phyloP scores from a whole-genome alignment of 2,113 vertebrate species.

The Dasyornis broadbenti region DNA sequence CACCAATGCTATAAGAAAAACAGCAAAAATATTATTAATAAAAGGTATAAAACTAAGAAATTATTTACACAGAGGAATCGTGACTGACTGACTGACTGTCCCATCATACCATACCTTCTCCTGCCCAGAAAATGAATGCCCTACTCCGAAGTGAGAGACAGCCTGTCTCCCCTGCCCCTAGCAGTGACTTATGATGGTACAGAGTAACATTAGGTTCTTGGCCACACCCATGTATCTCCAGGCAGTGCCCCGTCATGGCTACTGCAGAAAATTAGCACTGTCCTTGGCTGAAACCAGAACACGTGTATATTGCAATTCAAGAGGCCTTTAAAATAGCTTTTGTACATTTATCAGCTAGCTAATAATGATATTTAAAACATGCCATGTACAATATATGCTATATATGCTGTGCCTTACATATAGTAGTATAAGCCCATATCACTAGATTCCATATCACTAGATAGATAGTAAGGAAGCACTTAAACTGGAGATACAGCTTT shows the following conservation, averaged over 20 bases:
- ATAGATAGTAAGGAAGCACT: not conserved
- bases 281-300: not conserved
- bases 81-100: not conserved
- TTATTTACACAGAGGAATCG: not conserved
- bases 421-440: not conserved
- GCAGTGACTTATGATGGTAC: not conserved
- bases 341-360: not conserved
- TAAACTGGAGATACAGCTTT: not conserved
- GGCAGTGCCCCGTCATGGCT: no score
- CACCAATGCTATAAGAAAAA: not conserved
- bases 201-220: not conserved
- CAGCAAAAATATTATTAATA: not conserved
- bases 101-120: not conserved
- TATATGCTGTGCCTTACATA: not conserved
- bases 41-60: not conserved
- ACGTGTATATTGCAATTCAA: not conserved
- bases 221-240: no score
- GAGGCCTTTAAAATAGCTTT: not conserved
- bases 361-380: not conserved
- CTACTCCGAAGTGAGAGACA: fast-evolving
- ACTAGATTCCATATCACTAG: not conserved
- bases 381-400: fast-evolving
- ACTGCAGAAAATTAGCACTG: not conserved
- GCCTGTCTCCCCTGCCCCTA: not conserved
- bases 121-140: not conserved